These are phyloP conservation scores for Luidia sarsii DNA, from an alignment of 53 echinoderm and acorn worm genomes.

Conservation along the genomic window DNA sequence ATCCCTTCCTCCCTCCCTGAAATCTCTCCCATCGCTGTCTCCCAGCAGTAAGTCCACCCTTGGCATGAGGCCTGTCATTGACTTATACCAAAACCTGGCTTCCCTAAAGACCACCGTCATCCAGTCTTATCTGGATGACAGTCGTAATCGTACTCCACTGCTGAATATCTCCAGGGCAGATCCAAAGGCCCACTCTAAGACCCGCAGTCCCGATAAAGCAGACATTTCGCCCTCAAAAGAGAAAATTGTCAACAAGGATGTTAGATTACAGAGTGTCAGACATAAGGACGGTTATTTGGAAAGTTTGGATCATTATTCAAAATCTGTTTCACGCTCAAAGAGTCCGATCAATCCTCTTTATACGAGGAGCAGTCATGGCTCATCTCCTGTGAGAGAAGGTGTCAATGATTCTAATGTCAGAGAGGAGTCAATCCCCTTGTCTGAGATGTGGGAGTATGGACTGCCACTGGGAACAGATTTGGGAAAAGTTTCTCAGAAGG, in stretches of 20 bases:
- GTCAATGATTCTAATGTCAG: background rate
- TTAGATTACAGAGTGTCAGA: too few relatives aligned
- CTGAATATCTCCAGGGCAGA: background rate
- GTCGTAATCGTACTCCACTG: background rate
- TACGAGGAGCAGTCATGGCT: too few relatives aligned
- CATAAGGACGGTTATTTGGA: too few relatives aligned
- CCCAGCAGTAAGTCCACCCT: constrained; percentile 22
- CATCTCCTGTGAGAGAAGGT: background rate
- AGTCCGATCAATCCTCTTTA: too few relatives aligned
- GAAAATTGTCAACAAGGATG: too few relatives aligned
- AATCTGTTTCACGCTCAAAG: too few relatives aligned
- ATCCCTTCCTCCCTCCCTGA: constrained; percentile 10
- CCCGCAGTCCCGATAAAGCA: background rate
- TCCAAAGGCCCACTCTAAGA: background rate
- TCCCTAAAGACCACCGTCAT: constrained; percentile 25
- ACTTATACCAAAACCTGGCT: constrained; percentile 27
- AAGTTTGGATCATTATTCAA: too few relatives aligned
- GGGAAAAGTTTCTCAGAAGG: too few relatives aligned
- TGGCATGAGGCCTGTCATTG: constrained; percentile 21
- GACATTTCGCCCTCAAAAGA: background rate
- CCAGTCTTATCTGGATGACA: constrained; percentile 36
- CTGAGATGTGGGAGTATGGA: constrained; percentile 35
- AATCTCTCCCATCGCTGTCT: constrained; percentile 21
- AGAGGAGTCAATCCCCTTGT: background rate
- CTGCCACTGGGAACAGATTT: background rate